Evolutionary conservation across 2,888 invertebrate species (phyloP), one percentile per base, ranked within the genome.

Genomic region (Cataglyphis altisquamis): DNA sequence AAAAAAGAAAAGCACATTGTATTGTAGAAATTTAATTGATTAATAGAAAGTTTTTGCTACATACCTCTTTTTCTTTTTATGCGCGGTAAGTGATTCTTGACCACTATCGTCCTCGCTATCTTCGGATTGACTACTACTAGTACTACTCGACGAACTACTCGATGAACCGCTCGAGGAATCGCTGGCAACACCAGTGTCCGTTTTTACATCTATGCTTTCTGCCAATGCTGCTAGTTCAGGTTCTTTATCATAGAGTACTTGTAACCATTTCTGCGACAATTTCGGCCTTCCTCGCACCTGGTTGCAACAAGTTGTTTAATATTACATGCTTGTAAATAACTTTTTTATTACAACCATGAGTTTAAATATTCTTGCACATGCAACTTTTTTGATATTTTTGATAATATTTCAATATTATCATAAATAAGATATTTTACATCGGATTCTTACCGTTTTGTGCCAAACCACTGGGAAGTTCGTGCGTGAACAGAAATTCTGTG

Each of bases 391-490:
- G 41, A 25, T 39, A n/a, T 12, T 15, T 4, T 18, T 60, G 41
- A 25, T 52, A n/a, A 55, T 68, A 41, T 29, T 41, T 57, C 4
- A 3, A 15, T 18, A 18, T 41, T 52, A 8, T 39, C 15, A n/a
- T 21, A 36, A 3, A 25, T 55, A 18, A 48, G 25, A 48, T 32
- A 9, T 32, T 67, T 52, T 45, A 6, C 32, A 63, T 41, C n/a
- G 5, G n/a, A 39, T 39, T 45, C 87, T 88, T 91, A 94, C 98
- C 9, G 99, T 99, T 95, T 99, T 99, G 94, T 99, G 99, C 99
- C 99, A 99, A 0, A 99, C 99, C 18, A 99, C 96, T 0, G 99
- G 98, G 94, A 99, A 99, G 95, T 99, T 99, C 0, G 98, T 98
- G 86, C 97, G 96, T 90, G 99, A 99, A 94, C 98, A 98, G 95